Base-by-base conservation (phyloP, 2,888 invertebrate species). In the Eulithis testata region DNA sequence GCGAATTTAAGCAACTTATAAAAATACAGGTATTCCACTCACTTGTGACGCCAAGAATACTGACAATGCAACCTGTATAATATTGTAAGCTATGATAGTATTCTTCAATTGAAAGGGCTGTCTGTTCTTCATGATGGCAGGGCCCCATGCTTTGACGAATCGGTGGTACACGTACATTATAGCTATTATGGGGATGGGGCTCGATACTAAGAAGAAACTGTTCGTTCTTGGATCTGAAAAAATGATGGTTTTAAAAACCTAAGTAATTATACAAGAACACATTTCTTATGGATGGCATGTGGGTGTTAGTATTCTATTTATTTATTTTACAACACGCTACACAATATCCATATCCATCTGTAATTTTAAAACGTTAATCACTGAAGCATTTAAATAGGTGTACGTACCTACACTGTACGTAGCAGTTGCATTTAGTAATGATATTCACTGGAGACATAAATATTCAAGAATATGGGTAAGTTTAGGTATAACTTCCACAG, bases 61-160 rank as follows among this genome's bases (percentile, higher is more conserved):
- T 0, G 89, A 92, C 11, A 91, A 73, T 47, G 72, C 75, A 37
- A 96, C 95, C 92, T 96, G 96, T 50, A 94, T 76, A 5, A 95
- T 81, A 79, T 96, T 96, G 80, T 96, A 96, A 0, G 93, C 65
- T 57, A 96, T 90, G 70, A 96, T 91, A 7, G 95, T 65, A 53
- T 85, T 92, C 74, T 95, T 94, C 31, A 96, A 81, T 21, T 95
- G 90, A 77, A 94, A 94, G 0, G 96, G 94, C 55, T 93, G 89
- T 6, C 95, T 87, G 73, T 95, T 91, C 66, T 93, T 93, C 96
- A 96, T 96, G 57, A 94, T 86, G 36, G 91, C 89, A 0, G 96
- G 96, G 0, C 96, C 96, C 84, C 94, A 90, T 51, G 92, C 85
- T 8, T 90, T 90, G 11, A 95, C 93, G 71, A 94, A 94, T 55